phyloP scores from a whole-genome alignment of 2,113 vertebrate genomes.

The Seriola aureovittata region DNA sequence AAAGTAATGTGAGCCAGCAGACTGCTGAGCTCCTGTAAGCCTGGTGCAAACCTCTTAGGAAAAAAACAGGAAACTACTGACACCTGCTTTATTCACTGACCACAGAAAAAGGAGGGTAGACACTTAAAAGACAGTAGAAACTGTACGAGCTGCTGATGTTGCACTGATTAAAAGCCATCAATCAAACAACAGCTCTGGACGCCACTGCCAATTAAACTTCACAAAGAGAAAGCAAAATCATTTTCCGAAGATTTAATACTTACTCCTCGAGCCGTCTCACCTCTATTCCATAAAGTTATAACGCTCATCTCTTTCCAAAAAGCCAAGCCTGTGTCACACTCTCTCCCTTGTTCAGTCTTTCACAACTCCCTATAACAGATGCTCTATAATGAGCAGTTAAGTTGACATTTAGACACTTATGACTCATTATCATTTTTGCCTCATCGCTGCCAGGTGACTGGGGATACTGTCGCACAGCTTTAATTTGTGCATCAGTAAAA shows the following conservation, averaged over 20 bases:
- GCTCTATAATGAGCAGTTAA: background rate
- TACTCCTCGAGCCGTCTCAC: background rate
- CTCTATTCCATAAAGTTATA: slow-evolving; percentile 21
- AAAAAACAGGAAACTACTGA: slow-evolving; percentile 63
- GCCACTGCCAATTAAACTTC: slow-evolving; percentile 24
- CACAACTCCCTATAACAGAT: background rate
- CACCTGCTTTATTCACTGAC: slow-evolving; percentile 59
- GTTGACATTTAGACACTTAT: background rate
- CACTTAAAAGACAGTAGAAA: slow-evolving; percentile 16
- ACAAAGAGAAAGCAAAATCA: slow-evolving; percentile 35
- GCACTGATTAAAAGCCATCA: slow-evolving; percentile 8
- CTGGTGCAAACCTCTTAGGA: slow-evolving; percentile 33
- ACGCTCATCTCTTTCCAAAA: slow-evolving; percentile 23
- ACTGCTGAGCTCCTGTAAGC: slow-evolving; percentile 66
- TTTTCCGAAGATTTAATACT: slow-evolving; percentile 18
- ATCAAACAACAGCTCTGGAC: background rate
- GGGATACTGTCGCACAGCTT: background rate
- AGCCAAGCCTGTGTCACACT: background rate
- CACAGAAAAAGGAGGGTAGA: background rate
- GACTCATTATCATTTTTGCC: slow-evolving; percentile 6
- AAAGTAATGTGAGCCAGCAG: slow-evolving; percentile 74
- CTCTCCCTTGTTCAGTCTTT: background rate
- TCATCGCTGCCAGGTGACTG: slow-evolving; percentile 14
- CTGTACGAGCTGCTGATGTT: background rate
- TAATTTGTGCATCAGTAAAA: background rate